Conservation (phyloP, 2,888 invertebrate species). For the Drosophila fungiperda region DNA sequence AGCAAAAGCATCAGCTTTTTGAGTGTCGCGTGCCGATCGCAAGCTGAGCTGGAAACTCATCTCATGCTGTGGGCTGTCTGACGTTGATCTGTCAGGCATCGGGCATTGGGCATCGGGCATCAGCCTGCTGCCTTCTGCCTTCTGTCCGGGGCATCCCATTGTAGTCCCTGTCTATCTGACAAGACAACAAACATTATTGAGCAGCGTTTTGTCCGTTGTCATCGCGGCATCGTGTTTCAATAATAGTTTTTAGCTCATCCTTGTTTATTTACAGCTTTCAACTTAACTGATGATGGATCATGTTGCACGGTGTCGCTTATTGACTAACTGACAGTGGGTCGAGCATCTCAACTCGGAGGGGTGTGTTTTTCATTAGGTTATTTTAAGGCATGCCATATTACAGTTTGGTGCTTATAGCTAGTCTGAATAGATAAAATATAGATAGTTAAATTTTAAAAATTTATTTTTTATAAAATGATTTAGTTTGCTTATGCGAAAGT, state of each 20-base stretch:
- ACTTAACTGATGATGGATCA: slow-evolving; percentile 72
- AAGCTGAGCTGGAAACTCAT: slow-evolving; percentile 69
- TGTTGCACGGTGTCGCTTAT: slow-evolving; percentile 70
- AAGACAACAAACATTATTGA: slow-evolving; percentile 13
- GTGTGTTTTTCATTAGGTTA: slow-evolving; percentile 14
- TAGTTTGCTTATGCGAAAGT: neutral
- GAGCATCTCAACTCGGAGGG: slow-evolving; percentile 24
- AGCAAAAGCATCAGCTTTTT: slow-evolving; percentile 43
- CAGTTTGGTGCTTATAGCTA: neutral
- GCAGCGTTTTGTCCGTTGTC: slow-evolving; percentile 66
- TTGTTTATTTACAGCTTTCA: slow-evolving; percentile 69
- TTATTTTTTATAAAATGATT: neutral
- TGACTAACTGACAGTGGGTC: slow-evolving; percentile 65
- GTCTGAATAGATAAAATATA: neutral
- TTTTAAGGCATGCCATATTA: neutral
- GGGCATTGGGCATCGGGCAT: slow-evolving; percentile 7
- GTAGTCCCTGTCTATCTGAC: slow-evolving; percentile 18
- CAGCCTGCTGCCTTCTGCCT: slow-evolving; percentile 18
- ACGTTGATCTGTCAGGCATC: slow-evolving; percentile 45
- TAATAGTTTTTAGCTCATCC: slow-evolving; percentile 63
- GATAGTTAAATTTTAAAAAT: neutral
- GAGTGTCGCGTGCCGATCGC: slow-evolving; percentile 73
- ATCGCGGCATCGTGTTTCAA: slow-evolving; percentile 74
- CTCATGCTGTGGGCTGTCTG: slow-evolving; percentile 68
- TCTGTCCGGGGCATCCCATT: slow-evolving; percentile 26